These are phyloP conservation scores for Calypte anna DNA, from an alignment of 2,113 vertebrate genomes.

Conservation along the genomic window DNA sequence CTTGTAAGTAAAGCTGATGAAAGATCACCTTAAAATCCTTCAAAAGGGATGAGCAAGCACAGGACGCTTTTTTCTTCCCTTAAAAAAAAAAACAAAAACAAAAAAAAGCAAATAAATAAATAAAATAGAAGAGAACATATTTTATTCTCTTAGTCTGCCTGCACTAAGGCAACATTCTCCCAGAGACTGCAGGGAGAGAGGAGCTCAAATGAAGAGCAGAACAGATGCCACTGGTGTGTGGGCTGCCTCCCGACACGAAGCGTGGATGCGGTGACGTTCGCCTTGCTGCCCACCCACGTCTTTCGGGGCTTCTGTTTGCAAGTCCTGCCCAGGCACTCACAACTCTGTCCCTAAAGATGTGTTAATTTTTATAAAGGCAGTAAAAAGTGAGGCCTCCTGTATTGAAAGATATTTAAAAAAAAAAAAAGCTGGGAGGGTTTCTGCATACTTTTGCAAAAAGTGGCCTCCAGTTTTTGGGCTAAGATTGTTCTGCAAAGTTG, in stretches of 20 bases:
- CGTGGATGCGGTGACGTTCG: slow-evolving; percentile 48
- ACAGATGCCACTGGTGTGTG: slow-evolving; percentile 39
- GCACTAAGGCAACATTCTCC: slow-evolving; percentile 45
- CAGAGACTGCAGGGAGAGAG: slow-evolving; percentile 12
- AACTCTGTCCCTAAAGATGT: neutral
- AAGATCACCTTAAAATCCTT: slow-evolving; percentile 63
- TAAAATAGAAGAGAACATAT: slow-evolving; percentile 28
- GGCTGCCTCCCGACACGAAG: slow-evolving; percentile 49
- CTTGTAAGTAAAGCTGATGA: slow-evolving; percentile 69
- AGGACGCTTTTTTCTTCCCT: neutral
- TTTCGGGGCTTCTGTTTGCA: slow-evolving; percentile 57
- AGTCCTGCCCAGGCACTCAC: neutral
- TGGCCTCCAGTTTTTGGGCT: neutral
- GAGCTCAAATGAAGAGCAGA: slow-evolving; percentile 13
- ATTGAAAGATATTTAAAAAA: neutral
- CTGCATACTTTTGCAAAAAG: neutral
- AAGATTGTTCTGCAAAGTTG: neutral
- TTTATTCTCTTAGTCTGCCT: slow-evolving; percentile 57
- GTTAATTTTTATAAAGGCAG: neutral
- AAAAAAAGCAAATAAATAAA: slow-evolving; percentile 13
- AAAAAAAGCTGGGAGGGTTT: neutral
- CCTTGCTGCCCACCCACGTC: slow-evolving; percentile 49
- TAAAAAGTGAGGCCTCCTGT: neutral
- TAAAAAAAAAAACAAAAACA: slow-evolving; percentile 27
- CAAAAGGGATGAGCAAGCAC: slow-evolving; percentile 46